Evolutionary conservation across 1,140 invertebrate genomes (phyloP), one percentile per base, ranked within the genome.

Genomic region (Rhyacophila brunnea): DNA sequence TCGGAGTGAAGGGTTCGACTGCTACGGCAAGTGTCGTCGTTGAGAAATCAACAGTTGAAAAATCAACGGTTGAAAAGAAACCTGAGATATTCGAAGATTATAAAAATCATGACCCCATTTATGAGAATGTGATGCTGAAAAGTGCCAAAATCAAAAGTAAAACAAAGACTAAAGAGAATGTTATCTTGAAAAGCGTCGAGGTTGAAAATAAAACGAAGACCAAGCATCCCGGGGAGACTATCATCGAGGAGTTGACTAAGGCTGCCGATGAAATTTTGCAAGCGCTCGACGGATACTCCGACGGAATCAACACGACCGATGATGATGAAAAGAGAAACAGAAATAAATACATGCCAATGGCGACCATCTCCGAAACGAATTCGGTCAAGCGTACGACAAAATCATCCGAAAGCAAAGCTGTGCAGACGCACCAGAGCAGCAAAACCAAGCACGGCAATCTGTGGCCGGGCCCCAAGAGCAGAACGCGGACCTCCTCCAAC

Each of bases 201-300:
- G 10, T 15, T 32, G 36, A 42, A 23, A 28, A 9, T 19, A 52
- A 32, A 10, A 52, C 47, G 35, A 65, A 54, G 19, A 47, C 42
- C 7, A 65, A 62, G 20, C 67, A 28, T 55, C 59, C 64, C 2
- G 70, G 71, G 43, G 65, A 67, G 56, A 66, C 65, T 1, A 79
- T 81, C 42, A 66, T 81, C 43, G 78, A 80, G 43, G 79, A 80
- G 62, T 65, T 81, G 42, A 81, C 78, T 5, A 76, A 73, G 66
- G 79, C 80, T 11, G 80, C 80, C 6, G 78, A 80, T 68, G 71
- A 80, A 68, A 80, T 81, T 44, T 64, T 81, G 6, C 68, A 75
- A 65, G 78, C 76, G 9, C 74, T 80, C 0, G 79, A 80, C 48
- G 80, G 77, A n/a, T 80, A 80, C 54, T 75, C 77, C 0, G 78